A percentile compares a stretch with the other conserved stretches of the same genome.
These are phyloP conservation scores for Clavelina lepadiformis DNA, from an alignment of 23 tunicate species.

Conservation along the genomic window DNA sequence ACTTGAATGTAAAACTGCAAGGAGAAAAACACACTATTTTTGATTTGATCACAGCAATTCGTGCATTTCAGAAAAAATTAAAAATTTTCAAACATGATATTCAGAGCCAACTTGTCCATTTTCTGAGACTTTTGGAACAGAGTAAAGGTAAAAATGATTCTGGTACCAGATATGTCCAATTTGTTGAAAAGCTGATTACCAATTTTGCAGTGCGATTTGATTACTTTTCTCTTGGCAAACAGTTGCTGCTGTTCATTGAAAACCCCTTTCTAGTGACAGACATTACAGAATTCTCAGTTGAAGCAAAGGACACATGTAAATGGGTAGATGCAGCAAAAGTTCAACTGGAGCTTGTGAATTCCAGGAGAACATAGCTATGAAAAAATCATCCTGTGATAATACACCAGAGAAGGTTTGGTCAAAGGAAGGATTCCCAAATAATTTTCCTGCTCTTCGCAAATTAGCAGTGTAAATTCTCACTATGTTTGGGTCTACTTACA, in stretches of 20 bases:
- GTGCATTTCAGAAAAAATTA: neutral
- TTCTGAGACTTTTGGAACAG: conserved; percentile 17
- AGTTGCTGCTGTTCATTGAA: conserved; percentile 1
- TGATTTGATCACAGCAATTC: conserved; percentile 9
- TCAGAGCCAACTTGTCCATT: conserved; percentile 7
- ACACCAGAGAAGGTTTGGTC: too few species aligned
- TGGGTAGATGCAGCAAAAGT: too few species aligned
- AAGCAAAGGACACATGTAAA: conserved; percentile 1
- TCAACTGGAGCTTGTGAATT: too few species aligned
- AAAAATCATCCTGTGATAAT: too few species aligned
- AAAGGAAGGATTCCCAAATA: too few species aligned
- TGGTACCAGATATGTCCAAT: conserved; percentile 12
- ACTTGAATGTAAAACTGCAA: conserved; percentile 18
- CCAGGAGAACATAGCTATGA: too few species aligned
- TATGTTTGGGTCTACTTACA: too few species aligned
- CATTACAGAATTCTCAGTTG: conserved; percentile 4
- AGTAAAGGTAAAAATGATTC: conserved; percentile 7
- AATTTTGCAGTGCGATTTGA: neutral
- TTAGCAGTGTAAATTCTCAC: too few species aligned
- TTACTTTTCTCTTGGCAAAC: conserved; percentile 2
- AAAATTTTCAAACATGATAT: neutral
- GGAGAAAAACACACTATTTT: conserved; percentile 10
- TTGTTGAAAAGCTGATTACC: too few species aligned
- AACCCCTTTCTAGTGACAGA: too few species aligned
- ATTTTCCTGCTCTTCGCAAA: too few species aligned